These are phyloP conservation scores for Lasius fuliginosus DNA, from an alignment of 2,888 invertebrate species.

Conservation along the genomic window DNA sequence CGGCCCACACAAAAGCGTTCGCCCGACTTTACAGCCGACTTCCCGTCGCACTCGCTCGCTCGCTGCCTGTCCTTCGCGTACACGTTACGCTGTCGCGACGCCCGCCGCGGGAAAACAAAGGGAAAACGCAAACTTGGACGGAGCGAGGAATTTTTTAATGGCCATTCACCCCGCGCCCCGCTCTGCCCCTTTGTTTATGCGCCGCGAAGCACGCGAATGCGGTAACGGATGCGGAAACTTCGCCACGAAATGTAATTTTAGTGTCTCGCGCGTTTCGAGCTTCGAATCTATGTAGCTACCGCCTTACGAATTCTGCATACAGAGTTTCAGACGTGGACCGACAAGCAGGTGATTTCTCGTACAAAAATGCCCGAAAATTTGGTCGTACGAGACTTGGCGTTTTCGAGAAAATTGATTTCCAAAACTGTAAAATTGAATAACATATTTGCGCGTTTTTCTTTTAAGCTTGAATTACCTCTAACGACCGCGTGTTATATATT, in stretches of 20 bases:
- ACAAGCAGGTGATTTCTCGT: background rate
- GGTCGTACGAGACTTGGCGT: background rate
- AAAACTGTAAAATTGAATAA: background rate
- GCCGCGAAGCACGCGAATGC: constrained; percentile 22
- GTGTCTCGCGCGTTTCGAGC: background rate
- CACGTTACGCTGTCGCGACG: constrained; percentile 50
- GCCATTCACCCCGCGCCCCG: background rate
- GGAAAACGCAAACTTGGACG: constrained; percentile 35
- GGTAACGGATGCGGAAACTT: constrained; percentile 24
- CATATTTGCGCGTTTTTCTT: background rate
- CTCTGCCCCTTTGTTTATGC: constrained; percentile 13
- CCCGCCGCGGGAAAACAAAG: constrained; percentile 38
- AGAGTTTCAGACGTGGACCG: no score
- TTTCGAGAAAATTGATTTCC: background rate
- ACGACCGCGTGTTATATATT: constrained; percentile 1
- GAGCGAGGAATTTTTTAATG: constrained; percentile 47
- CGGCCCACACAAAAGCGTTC: constrained; percentile 59
- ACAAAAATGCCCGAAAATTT: background rate
- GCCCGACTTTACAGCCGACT: constrained; percentile 74
- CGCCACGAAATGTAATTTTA: background rate
- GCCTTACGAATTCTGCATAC: background rate
- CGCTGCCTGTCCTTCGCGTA: constrained; percentile 44
- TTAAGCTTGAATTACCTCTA: background rate
- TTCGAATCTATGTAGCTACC: no score
- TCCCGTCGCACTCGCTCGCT: constrained; percentile 63